Evolutionary conservation across 2,888 invertebrate species (phyloP).

Genomic region (Stegana nigrithorax): DNA sequence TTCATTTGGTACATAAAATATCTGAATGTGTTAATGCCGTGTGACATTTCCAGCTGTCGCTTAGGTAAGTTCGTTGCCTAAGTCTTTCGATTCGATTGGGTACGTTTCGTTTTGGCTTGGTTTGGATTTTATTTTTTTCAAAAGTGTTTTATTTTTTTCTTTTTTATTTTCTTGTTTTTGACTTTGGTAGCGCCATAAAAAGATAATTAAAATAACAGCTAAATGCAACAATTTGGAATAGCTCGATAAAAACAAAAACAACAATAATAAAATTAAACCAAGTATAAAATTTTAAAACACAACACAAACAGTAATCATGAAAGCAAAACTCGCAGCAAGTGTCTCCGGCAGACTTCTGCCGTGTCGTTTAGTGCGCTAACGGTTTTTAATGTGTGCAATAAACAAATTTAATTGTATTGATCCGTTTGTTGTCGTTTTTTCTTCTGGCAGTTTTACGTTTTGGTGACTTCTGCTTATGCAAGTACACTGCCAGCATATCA

Average conservation of each 20-base stretch:
- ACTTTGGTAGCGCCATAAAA: too few relatives aligned
- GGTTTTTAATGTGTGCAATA: not conserved
- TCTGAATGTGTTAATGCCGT: constrained; percentile 46
- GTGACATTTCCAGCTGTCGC: constrained; percentile 26
- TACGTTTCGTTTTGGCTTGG: not conserved
- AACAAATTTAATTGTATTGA: not conserved
- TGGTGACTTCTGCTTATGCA: too few relatives aligned
- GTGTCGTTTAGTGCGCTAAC: not conserved
- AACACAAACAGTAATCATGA: too few relatives aligned
- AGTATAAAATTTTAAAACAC: too few relatives aligned
- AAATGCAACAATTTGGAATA: too few relatives aligned
- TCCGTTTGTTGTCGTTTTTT: too few relatives aligned
- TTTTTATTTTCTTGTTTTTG: not conserved
- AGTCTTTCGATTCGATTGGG: not conserved
- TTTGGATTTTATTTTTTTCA: not conserved
- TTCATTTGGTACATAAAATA: constrained; percentile 11
- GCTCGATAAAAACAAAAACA: constrained; percentile 6
- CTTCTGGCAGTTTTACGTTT: too few relatives aligned
- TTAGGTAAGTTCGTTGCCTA: constrained; percentile 21
- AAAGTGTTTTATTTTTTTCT: not conserved
- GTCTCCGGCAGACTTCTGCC: too few relatives aligned
- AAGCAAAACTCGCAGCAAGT: too few relatives aligned
- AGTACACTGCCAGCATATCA: constrained; percentile 21
- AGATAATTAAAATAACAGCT: too few relatives aligned
- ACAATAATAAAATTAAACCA: too few relatives aligned